Evolutionary conservation across 37 sponge, comb jelly and placozoan species (phyloP).

Genomic region (Beroe forskalii): DNA sequence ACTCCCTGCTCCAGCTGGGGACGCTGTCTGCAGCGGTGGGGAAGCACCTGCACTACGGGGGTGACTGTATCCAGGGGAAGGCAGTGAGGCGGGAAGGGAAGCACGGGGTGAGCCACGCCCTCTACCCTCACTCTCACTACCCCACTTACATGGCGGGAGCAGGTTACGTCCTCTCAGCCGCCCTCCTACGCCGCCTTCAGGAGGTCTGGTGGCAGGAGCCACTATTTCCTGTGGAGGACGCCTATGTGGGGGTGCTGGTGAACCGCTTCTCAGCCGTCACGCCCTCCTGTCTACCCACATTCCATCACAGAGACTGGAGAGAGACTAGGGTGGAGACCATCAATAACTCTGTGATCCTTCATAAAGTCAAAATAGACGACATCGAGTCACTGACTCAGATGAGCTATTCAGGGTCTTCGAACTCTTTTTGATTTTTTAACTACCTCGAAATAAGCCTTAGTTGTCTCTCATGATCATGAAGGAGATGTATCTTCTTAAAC

Average conservation of each 20-base stretch:
- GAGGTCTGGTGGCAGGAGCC: slow-evolving; percentile 1
- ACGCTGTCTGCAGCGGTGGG: background rate
- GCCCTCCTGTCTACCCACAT: background rate
- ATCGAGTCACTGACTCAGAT: background rate
- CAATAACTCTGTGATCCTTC: background rate
- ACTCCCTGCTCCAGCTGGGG: background rate
- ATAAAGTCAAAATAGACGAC: slow-evolving; percentile 7
- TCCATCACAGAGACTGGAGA: slow-evolving; percentile 20
- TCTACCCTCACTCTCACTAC: slow-evolving; percentile 28
- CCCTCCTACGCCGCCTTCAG: background rate
- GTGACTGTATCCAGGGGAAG: slow-evolving; percentile 31
- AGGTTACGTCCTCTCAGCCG: background rate
- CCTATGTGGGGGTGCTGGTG: slow-evolving; percentile 30
- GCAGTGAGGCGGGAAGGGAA: background rate
- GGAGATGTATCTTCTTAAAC: too few species aligned
- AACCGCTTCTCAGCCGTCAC: background rate
- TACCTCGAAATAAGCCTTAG: too few species aligned
- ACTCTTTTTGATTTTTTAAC: too few species aligned
- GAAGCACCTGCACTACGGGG: background rate
- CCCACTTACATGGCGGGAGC: slow-evolving; percentile 58
- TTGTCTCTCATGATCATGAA: too few species aligned
- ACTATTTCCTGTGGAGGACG: slow-evolving; percentile 34
- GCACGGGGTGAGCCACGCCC: background rate
- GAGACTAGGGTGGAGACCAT: background rate
- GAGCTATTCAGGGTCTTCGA: too few species aligned